Conservation (phyloP, 1,140 invertebrate species). For the Pseudomyrmex sp. region DNA sequence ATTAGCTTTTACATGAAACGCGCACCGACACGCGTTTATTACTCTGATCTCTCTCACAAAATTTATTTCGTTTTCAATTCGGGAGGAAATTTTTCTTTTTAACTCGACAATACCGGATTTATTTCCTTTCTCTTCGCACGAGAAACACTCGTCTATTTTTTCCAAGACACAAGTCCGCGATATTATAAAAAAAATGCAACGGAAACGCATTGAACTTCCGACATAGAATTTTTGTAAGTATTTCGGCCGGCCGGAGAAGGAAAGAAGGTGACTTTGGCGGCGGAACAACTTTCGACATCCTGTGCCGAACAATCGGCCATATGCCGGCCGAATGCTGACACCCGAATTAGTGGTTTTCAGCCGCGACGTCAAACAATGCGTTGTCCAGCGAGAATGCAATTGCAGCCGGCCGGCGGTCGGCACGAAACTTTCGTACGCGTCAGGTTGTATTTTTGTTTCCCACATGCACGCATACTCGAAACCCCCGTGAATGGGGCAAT, state of each 20-base stretch:
- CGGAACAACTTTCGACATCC: constrained; percentile 70
- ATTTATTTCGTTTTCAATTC: not conserved
- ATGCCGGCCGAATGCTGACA: constrained; percentile 55
- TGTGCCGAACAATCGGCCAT: constrained; percentile 70
- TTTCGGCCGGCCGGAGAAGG: constrained; percentile 47
- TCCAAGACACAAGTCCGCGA: constrained; percentile 1
- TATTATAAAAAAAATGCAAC: constrained; percentile 26
- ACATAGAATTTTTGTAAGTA: constrained; percentile 67
- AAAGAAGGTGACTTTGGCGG: constrained; percentile 62
- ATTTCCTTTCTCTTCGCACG: not conserved
- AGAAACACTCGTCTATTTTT: constrained; percentile 19
- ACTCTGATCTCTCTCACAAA: too few species aligned
- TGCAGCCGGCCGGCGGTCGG: constrained; percentile 63
- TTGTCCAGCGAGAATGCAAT: constrained; percentile 62
- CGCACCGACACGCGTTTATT: too few species aligned
- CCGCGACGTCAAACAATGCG: constrained; percentile 65
- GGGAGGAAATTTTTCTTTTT: too few species aligned
- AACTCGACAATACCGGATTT: not conserved
- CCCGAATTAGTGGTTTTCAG: constrained; percentile 69
- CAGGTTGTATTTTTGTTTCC: constrained; percentile 46
- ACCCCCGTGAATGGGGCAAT: not conserved
- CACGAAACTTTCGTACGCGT: constrained; percentile 54
- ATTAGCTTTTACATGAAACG: not conserved
- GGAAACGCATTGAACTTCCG: constrained; percentile 67
- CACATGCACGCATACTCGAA: not conserved